phyloP scores from a whole-genome alignment of 2,113 vertebrate species.

The Arvicanthis niloticus region DNA sequence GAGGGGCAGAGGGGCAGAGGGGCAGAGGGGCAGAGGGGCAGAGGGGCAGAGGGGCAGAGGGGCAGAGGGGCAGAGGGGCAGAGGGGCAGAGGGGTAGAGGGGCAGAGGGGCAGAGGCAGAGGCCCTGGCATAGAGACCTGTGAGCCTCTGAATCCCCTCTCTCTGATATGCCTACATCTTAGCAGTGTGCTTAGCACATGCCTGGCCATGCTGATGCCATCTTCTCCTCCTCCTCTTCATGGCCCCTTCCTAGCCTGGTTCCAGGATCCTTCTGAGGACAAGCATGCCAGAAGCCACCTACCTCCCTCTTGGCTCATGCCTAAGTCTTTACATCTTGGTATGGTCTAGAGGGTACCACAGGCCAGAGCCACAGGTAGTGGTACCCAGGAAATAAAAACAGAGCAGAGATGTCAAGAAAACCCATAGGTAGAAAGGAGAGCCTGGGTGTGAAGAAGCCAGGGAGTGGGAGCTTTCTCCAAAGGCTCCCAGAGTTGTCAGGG shows the following conservation, averaged over 20 bases:
- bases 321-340: neutral
- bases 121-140: neutral
- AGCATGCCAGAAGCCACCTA: neutral
- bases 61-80: too few relatives aligned
- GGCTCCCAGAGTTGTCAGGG: slow-evolving; percentile 7
- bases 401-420: neutral
- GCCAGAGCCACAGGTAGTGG: neutral
- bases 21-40: too few relatives aligned
- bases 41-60: too few relatives aligned
- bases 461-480: neutral
- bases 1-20: too few relatives aligned
- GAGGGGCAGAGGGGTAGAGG: too few relatives aligned
- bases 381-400: neutral
- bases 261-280: neutral
- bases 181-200: neutral
- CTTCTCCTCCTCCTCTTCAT: neutral
- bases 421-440: neutral
- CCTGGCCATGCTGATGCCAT: neutral
- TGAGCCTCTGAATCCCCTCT: rapidly evolving
- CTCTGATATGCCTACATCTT: rapidly evolving
- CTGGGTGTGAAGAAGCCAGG: neutral
- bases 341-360: neutral
- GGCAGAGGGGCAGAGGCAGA: too few relatives aligned
- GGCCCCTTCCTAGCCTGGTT: neutral
- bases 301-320: neutral